Evolutionary conservation across 2,113 vertebrate genomes (phyloP).

Genomic region (Gymnocephalus cernua): DNA sequence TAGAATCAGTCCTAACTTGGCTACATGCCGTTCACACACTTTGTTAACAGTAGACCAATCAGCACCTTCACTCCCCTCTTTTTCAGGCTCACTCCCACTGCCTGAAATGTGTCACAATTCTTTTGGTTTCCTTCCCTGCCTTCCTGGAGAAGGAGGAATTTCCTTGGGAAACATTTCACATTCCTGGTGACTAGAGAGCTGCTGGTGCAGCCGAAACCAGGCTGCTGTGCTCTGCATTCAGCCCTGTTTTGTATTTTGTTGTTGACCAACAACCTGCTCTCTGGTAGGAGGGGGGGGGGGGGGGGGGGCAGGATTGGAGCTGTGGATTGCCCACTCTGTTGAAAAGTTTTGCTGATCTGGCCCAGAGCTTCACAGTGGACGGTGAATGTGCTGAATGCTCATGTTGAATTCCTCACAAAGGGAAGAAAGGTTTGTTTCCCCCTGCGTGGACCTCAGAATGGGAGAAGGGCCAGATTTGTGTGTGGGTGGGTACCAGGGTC

Average conservation of each 20-base stretch:
- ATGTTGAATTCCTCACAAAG: slow-evolving; percentile 65
- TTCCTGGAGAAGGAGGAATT: slow-evolving; percentile 79
- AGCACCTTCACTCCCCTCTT: slow-evolving; percentile 34
- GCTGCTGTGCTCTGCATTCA: slow-evolving; percentile 9
- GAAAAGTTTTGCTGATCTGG: slow-evolving; percentile 64
- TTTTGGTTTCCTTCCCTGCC: slow-evolving; percentile 72
- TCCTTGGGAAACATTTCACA: slow-evolving; percentile 77
- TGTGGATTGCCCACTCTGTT: slow-evolving; percentile 32
- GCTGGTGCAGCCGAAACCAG: slow-evolving; percentile 40
- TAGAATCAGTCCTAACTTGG: neutral
- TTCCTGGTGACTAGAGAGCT: slow-evolving; percentile 69
- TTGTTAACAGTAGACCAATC: slow-evolving; percentile 55
- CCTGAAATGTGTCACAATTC: slow-evolving; percentile 72
- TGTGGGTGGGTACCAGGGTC: slow-evolving; percentile 71
- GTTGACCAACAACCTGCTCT: slow-evolving; percentile 67
- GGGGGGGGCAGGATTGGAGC: neutral
- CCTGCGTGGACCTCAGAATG: slow-evolving; percentile 64
- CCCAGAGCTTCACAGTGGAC: slow-evolving; percentile 26
- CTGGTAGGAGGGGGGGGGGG: neutral
- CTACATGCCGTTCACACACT: slow-evolving; percentile 51
- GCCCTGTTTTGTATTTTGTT: slow-evolving; percentile 36
- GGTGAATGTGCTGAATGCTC: slow-evolving; percentile 48
- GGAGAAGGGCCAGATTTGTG: slow-evolving; percentile 64
- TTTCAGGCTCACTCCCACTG: slow-evolving; percentile 60
- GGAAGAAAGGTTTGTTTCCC: slow-evolving; percentile 63